Evolutionary conservation across 2,888 invertebrate genomes (phyloP).

Genomic region (Mythimna impura): DNA sequence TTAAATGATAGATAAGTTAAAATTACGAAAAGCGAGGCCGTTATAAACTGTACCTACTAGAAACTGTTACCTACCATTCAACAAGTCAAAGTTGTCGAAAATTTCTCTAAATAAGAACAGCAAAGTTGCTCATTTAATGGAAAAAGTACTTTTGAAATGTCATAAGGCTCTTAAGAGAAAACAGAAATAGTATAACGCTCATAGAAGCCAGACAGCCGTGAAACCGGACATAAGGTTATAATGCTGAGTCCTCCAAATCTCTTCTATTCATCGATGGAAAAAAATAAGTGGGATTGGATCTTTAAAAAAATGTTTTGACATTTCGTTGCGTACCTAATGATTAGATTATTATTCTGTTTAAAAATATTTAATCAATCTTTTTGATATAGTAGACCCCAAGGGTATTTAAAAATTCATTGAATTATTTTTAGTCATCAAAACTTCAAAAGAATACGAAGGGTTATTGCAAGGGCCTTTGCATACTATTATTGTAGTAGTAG

Average conservation of each 20-base stretch:
- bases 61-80: too few species aligned
- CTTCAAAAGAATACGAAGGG: not conserved
- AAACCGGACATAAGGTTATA: not conserved
- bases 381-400: not conserved
- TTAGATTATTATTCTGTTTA: not conserved
- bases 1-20: too few species aligned
- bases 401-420: conserved; percentile 27
- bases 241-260: not conserved
- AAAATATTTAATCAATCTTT: not conserved
- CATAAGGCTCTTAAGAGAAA: not conserved
- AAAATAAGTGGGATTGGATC: not conserved
- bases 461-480: not conserved
- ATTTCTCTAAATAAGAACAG: too few species aligned
- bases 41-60: too few species aligned
- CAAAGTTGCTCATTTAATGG: too few species aligned
- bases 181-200: not conserved
- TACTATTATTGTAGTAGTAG: not conserved
- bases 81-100: too few species aligned
- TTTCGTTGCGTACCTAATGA: not conserved
- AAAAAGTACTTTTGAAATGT: too few species aligned
- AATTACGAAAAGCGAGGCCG: too few species aligned
- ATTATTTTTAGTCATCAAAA: not conserved
- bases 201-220: not conserved
- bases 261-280: too few species aligned
- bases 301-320: not conserved